phyloP scores from a whole-genome alignment of 2,113 vertebrate species.

The Litocranius walleri region DNA sequence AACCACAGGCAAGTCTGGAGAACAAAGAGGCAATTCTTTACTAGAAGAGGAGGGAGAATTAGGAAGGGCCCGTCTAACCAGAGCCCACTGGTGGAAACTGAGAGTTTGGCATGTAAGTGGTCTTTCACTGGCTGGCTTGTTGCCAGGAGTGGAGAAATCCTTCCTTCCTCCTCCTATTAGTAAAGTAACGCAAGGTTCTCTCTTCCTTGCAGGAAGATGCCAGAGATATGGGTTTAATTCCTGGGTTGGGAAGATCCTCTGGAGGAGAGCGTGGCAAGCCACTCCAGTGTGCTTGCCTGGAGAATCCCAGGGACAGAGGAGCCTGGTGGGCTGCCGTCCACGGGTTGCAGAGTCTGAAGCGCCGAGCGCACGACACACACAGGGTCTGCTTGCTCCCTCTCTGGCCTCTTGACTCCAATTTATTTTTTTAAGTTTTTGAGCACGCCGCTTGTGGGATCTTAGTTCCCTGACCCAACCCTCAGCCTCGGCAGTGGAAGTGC shows the following conservation, averaged over 20 bases:
- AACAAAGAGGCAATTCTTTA: neutral
- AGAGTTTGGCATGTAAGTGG: neutral
- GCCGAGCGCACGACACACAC: too few species aligned
- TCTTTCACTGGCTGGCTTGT: neutral
- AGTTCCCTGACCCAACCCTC: neutral
- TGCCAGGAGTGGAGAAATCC: neutral
- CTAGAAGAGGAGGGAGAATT: neutral
- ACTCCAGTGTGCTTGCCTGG: neutral
- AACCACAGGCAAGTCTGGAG: neutral
- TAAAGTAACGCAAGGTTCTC: neutral
- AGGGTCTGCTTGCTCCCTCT: neutral
- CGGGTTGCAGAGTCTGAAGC: too few species aligned
- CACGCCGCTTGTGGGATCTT: neutral
- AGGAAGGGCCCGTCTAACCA: neutral
- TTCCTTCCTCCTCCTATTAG: neutral
- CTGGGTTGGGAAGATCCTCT: too few species aligned
- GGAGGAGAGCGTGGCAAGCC: neutral
- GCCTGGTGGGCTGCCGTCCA: too few species aligned
- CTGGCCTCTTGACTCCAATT: neutral
- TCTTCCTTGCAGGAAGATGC: neutral
- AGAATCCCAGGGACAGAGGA: neutral
- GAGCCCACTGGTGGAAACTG: neutral
- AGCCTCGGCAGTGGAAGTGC: neutral
- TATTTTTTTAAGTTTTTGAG: neutral
- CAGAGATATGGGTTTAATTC: too few species aligned